Evolutionary conservation across 2,113 vertebrate genomes (phyloP), one percentile per base, ranked within the genome.

Genomic region (Oncorhynchus clarkii): DNA sequence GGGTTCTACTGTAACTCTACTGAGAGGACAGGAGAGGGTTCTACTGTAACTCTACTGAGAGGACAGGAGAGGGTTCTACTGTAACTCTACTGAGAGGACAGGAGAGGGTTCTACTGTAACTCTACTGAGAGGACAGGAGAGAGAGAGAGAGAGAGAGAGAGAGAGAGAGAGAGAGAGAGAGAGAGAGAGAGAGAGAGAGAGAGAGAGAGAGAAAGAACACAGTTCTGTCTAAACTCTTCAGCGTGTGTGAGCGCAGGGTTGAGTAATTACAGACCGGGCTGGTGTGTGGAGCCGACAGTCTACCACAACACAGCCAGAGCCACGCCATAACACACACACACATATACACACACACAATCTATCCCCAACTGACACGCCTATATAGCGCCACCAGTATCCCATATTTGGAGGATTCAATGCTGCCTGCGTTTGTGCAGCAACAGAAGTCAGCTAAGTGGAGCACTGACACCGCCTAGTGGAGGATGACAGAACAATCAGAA

Each of bases 231-330:
- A 85, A 85, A 86, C 80, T 81, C 12, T 82, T 80, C 82, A 88
- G 77, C 3, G 14, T 87, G 83, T 92, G 86, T 84, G 84, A 82
- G 78, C 75, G 20, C 75, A 85, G 88, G 87, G 79, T 84, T 85
- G 77, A 87, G 87, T 92, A 92, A 92, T 92, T 91, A 91, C 90
- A 92, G 88, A 84, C 89, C 87, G 71, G 88, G 87, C 82, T 86
- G 78, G 86, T 67, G 73, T 88, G 88, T 92, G 91, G 91, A 91
- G 91, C 87, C 89, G 88, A 89, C 76, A 92, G 91, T 91, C 91
- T 92, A 92, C 89, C 91, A 92, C 89, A 92, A 92, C 91, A 92
- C 86, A 91, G 91, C 88, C 86, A 78, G 27, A 86, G 82, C 90
- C 39, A 39, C 39, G 0, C 91, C 88, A 90, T 80, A 73, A 90